These are phyloP conservation scores for Teleogryllus occipitalis DNA, from an alignment of 1,140 invertebrate genomes.

Conservation along the genomic window DNA sequence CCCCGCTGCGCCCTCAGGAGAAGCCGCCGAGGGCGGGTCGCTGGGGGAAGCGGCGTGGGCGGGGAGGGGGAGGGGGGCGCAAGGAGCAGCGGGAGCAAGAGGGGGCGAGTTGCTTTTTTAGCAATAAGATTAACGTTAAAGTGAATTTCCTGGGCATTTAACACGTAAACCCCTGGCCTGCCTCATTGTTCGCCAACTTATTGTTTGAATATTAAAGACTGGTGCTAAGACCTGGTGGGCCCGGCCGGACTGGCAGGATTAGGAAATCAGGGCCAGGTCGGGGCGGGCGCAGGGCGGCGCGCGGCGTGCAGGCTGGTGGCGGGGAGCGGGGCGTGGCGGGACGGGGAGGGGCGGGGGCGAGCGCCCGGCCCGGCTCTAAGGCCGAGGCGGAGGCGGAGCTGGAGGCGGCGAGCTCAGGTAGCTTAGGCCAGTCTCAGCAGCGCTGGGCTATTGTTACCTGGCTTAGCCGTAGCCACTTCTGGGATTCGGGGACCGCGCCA, in stretches of 20 bases:
- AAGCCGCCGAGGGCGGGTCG: background rate
- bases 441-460: slow-evolving; percentile 16
- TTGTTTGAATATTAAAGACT: slow-evolving; percentile 22
- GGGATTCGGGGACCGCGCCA: slow-evolving; percentile 13
- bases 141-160: slow-evolving; percentile 4
- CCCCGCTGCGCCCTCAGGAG: background rate
- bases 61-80: background rate
- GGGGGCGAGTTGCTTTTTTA: background rate
- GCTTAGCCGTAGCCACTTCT: slow-evolving; percentile 19
- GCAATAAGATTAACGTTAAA: slow-evolving; percentile 5
- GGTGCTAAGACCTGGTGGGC: background rate
- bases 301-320: background rate
- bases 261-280: slow-evolving; percentile 18
- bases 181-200: slow-evolving; percentile 21
- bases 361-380: background rate
- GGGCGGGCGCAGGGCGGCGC: background rate
- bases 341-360: too few species aligned
- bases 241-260: slow-evolving; percentile 18
- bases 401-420: background rate
- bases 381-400: background rate
- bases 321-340: background rate
- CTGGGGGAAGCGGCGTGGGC: background rate
- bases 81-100: background rate
- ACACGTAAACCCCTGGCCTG: background rate
- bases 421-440: slow-evolving; percentile 2